Conservation (phyloP, 1,140 invertebrate species). For the Drosophila leontia region DNA sequence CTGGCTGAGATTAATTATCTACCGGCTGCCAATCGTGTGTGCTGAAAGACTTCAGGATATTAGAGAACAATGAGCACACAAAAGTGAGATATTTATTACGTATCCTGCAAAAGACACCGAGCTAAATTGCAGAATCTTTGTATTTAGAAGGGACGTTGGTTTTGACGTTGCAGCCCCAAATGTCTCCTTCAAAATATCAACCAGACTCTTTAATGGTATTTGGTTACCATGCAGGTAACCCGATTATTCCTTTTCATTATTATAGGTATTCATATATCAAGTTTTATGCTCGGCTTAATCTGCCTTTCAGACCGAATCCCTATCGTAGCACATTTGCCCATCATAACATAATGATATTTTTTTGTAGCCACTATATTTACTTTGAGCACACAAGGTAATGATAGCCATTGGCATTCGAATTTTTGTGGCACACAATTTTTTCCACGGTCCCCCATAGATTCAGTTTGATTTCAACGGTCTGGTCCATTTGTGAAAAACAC, state of each 20-base stretch:
- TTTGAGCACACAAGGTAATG: conserved; percentile 27
- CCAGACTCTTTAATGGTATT: no score
- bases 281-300: conserved; percentile 27
- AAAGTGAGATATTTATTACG: conserved; percentile 13
- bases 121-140: not conserved
- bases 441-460: not conserved
- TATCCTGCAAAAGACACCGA: not conserved
- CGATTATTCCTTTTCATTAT: not conserved
- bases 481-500: conserved; percentile 6
- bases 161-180: not conserved
- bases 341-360: not conserved
- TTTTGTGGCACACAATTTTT: conserved; percentile 21
- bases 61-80: conserved; percentile 15
- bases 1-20: conserved; percentile 23
- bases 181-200: not conserved
- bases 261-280: not conserved
- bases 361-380: conserved; percentile 1
- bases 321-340: conserved; percentile 10
- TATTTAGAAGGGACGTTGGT: not conserved
- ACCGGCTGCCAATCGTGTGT: not conserved
- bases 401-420: conserved; percentile 22
- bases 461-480: not conserved
- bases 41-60: not conserved
- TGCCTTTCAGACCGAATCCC: not conserved
- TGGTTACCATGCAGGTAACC: not conserved